These are phyloP conservation scores for Tetramorium alpestre DNA, from an alignment of 1,140 invertebrate genomes.

Conservation along the genomic window DNA sequence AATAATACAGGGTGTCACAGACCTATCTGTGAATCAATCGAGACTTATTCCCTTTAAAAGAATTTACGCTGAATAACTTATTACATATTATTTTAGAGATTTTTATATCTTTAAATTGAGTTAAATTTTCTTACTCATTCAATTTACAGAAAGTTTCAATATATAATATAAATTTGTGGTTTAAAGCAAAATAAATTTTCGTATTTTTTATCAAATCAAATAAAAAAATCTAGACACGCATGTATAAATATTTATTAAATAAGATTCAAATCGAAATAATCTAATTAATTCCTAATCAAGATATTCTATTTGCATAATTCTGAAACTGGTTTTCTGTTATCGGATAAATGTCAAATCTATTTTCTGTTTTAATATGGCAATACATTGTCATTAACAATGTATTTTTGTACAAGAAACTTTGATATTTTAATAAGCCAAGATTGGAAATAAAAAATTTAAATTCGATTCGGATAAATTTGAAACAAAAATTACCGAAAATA, in stretches of 20 bases:
- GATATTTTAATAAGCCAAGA: not conserved
- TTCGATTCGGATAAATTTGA: not conserved
- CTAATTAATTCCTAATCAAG: not conserved
- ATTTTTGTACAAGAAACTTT: not conserved
- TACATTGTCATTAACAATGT: not conserved
- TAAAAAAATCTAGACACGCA: not conserved
- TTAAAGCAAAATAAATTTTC: not conserved
- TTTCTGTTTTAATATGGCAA: not conserved
- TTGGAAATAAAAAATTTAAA: not conserved
- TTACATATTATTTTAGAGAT: not conserved
- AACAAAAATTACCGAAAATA: not conserved
- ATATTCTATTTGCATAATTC: not conserved
- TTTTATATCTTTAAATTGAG: not conserved
- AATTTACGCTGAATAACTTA: not conserved
- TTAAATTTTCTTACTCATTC: not conserved
- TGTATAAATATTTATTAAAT: not conserved
- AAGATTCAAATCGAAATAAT: not conserved
- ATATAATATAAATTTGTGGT: not conserved
- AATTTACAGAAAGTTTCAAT: not conserved
- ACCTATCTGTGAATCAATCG: not conserved
- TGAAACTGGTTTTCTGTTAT: not conserved
- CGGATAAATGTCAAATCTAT: not conserved
- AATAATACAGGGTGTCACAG: constrained; percentile 11
- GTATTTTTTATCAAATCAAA: not conserved
- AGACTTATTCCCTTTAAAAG: not conserved